Conservation (phyloP, 1,140 invertebrate genomes). For the Arctopsyche grandis region DNA sequence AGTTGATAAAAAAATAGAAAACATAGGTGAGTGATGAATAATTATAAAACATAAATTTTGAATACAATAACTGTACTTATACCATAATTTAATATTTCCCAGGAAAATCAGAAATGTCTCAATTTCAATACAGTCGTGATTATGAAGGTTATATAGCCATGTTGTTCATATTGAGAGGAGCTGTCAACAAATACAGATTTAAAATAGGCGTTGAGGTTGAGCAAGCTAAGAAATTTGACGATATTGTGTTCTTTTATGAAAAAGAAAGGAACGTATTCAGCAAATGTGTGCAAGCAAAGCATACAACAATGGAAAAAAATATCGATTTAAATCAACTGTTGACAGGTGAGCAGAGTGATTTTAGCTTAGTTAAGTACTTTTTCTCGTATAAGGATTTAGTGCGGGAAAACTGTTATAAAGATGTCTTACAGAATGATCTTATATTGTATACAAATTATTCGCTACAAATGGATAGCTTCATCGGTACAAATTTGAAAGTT, state of each 20-base stretch:
- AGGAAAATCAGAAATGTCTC: no score
- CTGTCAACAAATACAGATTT: neutral
- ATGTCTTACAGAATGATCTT: neutral
- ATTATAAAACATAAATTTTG: no score
- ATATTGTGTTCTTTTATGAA: neutral
- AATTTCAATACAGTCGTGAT: no score
- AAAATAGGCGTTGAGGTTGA: neutral
- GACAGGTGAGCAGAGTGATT: conserved; percentile 4
- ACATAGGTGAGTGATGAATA: no score
- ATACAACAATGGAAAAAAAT: neutral
- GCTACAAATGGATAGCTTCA: neutral
- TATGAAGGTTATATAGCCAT: neutral
- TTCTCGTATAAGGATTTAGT: neutral
- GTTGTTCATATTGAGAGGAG: neutral
- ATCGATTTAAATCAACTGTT: neutral
- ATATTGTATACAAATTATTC: neutral
- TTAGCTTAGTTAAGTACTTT: neutral
- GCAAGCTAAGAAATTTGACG: neutral
- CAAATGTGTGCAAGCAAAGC: neutral
- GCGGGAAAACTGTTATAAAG: neutral
- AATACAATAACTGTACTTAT: no score
- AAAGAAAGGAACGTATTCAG: neutral
- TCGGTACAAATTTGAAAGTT: neutral
- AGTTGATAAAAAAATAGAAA: no score
- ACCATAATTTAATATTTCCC: no score